Conservation (phyloP, 2,797 vertebrate species). For the Catostomus latipinnis region DNA sequence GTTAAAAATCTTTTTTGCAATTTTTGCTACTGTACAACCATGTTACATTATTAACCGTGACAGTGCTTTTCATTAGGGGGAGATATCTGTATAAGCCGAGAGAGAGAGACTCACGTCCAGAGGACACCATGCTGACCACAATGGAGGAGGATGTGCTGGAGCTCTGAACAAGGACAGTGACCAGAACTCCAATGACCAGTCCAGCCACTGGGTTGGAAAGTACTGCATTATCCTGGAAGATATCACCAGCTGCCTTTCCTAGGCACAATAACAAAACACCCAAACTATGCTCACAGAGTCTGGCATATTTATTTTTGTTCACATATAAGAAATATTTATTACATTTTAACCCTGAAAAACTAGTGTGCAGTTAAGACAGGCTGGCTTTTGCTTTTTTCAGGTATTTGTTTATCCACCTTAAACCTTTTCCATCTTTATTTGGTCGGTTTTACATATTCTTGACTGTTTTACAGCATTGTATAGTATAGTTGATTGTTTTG, state of each 20-base stretch:
- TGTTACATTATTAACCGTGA: background rate
- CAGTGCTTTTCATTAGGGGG: background rate
- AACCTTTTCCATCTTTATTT: background rate
- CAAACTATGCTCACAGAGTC: background rate
- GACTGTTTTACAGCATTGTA: background rate
- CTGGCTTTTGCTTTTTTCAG: background rate
- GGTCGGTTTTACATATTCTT: background rate
- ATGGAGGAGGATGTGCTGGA: slow-evolving; percentile 97
- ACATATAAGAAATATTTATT: background rate
- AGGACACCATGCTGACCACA: slow-evolving; percentile 98
- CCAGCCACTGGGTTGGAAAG: slow-evolving; percentile 93
- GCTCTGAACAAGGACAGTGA: slow-evolving; percentile 96
- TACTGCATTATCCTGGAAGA: slow-evolving; percentile 91
- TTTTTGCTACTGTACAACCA: background rate
- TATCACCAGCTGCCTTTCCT: slow-evolving; percentile 95
- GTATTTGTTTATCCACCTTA: background rate
- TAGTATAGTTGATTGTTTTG: no score
- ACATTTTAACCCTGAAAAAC: slow-evolving; percentile 5
- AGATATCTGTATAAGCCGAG: slow-evolving; percentile 7
- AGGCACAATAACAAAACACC: background rate
- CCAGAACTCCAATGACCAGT: slow-evolving; percentile 93
- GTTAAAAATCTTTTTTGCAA: no score
- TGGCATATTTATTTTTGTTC: background rate
- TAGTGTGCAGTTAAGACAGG: background rate
- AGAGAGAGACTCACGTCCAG: slow-evolving; percentile 82